Conservation (phyloP, 2,797 vertebrate genomes). For the Luscinia megarhynchos region DNA sequence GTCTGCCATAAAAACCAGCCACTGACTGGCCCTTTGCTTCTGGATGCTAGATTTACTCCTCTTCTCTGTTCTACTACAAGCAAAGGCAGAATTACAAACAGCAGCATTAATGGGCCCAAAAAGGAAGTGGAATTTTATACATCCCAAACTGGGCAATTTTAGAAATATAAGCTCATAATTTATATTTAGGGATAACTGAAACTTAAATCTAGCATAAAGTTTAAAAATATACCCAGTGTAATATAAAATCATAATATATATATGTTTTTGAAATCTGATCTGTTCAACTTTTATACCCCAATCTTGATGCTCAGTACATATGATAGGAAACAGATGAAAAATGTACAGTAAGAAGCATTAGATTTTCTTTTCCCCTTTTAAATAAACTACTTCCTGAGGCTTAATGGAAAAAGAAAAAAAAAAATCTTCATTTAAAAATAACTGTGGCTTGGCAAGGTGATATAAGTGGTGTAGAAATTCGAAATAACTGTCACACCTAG, state of each 20-base stretch:
- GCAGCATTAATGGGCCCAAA: neutral
- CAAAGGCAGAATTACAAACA: slow-evolving; percentile 2
- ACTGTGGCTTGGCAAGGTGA: slow-evolving; percentile 17
- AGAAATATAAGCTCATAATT: neutral
- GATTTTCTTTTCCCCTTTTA: neutral
- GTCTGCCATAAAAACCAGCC: neutral
- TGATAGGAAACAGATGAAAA: slow-evolving; percentile 37
- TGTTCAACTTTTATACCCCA: neutral
- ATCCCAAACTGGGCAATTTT: neutral
- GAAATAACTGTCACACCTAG: slow-evolving; percentile 31
- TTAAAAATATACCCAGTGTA: neutral
- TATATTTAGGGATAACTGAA: neutral
- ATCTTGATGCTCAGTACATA: neutral
- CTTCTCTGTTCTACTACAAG: neutral
- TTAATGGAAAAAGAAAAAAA: neutral
- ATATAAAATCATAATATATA: neutral
- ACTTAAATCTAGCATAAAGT: slow-evolving; percentile 16
- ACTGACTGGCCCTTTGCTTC: neutral
- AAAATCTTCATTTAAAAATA: slow-evolving; percentile 14
- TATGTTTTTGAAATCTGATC: neutral
- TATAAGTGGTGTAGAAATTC: slow-evolving; percentile 13
- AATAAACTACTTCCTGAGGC: slow-evolving; percentile 1
- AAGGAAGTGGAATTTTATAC: slow-evolving; percentile 6
- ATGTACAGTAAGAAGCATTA: neutral
- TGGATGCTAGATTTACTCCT: neutral